Base-by-base conservation (phyloP, 23 tunicate genomes). In the Corella eumyota region DNA sequence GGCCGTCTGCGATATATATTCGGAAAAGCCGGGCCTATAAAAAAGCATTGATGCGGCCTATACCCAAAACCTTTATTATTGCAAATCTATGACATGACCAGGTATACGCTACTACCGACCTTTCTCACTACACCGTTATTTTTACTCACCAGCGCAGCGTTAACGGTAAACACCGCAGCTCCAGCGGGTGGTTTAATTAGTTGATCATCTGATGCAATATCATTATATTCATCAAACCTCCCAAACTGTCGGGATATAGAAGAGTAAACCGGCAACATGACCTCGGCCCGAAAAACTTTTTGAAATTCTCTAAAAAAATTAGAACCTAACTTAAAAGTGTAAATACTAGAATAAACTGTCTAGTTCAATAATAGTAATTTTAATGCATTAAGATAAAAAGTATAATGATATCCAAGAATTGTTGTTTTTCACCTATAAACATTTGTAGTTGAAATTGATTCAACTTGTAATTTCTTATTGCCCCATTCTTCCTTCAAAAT, bases 211-310 rank as follows among this genome's bases (percentile, higher is more conserved):
- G 78, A 53, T 15, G 74, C 48, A 38, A 64, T 58, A 34, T 70
- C 78, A 30, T 58, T 75, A 35, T 85, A 85, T 38, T 52, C n/a
- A 32, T 85, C 85, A 59, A 61, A 5, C 31, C 64, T 57, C 1
- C 95, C 95, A 78, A 85, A 77, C 56, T 71, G 73, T 36, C 95
- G 34, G 11, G 85, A 79, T 34, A 85, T 66, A 1, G 80, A 24
- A 1, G 72, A 36, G 50, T 60, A 66, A 30, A 85, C 85, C 5
- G 85, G 85, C 17, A 70, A 31, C 58, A 72, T 34, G 1, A 85
- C 56, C 45, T 85, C 95, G 7, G 85, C 48, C 0, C 67, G 68
- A 61, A 44, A 85, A 0, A 60, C 36, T 17, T 73, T 73, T 9
- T 52, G 46, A 23, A 66, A 33, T 33, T 77, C 85, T 25, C 95